phyloP scores from a whole-genome alignment of 2,797 vertebrate species.

The Gambelia wislizenii region DNA sequence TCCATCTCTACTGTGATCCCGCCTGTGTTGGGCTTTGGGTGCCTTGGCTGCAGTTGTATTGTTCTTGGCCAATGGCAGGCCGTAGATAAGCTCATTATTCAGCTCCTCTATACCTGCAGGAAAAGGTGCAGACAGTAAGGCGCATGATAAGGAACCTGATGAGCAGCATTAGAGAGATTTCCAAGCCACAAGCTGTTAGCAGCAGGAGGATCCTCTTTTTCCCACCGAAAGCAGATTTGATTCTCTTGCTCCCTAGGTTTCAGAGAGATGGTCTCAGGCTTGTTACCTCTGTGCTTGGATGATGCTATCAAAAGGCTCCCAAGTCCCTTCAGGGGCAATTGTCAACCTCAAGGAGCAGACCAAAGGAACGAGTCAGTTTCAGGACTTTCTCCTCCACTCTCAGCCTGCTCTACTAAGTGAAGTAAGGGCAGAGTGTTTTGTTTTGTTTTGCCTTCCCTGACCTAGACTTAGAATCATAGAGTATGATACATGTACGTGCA shows the following conservation, averaged over 20 bases:
- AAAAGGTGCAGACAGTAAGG: conserved; percentile 23
- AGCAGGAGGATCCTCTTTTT: conserved; percentile 28
- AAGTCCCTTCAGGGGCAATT: background rate
- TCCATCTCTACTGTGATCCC: background rate
- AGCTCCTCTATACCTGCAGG: conserved; percentile 30
- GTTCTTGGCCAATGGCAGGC: conserved; percentile 12
- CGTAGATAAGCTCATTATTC: conserved; percentile 24
- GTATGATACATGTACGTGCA: too few relatives aligned
- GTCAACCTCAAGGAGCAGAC: background rate
- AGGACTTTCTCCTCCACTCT: background rate
- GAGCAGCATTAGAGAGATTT: background rate
- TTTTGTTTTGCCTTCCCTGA: background rate
- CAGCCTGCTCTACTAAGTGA: background rate
- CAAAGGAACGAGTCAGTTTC: fast-evolving
- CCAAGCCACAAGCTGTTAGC: conserved; percentile 20
- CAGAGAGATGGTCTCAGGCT: background rate
- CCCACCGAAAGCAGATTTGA: background rate
- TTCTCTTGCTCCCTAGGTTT: conserved; percentile 10
- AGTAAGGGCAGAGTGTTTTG: background rate
- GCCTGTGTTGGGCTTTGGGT: background rate
- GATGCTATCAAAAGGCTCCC: background rate
- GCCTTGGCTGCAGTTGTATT: background rate
- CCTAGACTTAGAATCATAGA: too few relatives aligned
- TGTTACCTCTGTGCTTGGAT: background rate
- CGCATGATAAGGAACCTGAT: conserved; percentile 29